Evolutionary conservation across 2,797 vertebrate species (phyloP), one percentile per base, ranked within the genome.

Genomic region (Hyperoplus lanceolatus): DNA sequence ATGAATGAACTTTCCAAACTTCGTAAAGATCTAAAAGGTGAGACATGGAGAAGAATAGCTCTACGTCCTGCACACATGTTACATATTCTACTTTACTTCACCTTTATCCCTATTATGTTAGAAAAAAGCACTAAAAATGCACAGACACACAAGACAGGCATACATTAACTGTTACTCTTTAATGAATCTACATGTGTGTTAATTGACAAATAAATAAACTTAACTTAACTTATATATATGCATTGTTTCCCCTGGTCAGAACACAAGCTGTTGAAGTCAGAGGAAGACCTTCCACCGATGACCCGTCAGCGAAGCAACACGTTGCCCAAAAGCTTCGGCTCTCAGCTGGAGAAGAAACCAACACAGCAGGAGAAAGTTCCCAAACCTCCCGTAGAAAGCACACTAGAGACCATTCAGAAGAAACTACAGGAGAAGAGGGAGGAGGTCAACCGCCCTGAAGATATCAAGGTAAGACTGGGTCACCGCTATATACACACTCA

Each of bases 11-110:
- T 99, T 81, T 94, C 98, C 67, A 97, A 95, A 76, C 96, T 98
- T 76, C 95, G 98, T 60, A 99, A 97, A 90, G 97, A 99, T 0
- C 96, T 99, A n/a, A 99, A 99, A 97, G 98, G 98, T 99, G 90
- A 85, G 90, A 57, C 14, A 4, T 0, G 14, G 5, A 8, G 5
- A 2, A 0, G 0, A 38, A 38, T 7, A 39, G 5, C 5, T 29
- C 29, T 29, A 8, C 8, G 3, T 3, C 4, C 1, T 14, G 7
- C 70, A 66, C 10, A 5, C 36, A 48, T 3, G 6, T 21, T 29
- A 29, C 29, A 29, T 29, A 29, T 3, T 29, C 29, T 29, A 29
- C 29, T 29, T 29, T 29, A 29, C 29, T 29, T 29, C 29, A 29
- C 29, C 29, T 29, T 29, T 29, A 29, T 29, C 29, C 29, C 29